Evolutionary conservation across 2,797 vertebrate genomes (phyloP).

Genomic region (Myripristis murdjan): DNA sequence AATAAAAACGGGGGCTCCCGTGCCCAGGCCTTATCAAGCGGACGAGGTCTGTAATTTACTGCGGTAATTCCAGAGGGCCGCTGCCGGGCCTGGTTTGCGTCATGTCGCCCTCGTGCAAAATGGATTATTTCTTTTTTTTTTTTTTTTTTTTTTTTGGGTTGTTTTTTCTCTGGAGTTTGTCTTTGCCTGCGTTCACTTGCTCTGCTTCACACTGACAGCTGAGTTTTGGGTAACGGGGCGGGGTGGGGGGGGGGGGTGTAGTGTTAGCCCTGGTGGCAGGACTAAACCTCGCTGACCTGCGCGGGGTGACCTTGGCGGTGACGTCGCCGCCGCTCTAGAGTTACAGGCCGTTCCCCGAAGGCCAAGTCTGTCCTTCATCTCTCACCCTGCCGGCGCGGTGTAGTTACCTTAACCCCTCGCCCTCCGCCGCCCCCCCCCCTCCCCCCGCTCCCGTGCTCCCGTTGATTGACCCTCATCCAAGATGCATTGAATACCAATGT

Average conservation of each 20-base stretch:
- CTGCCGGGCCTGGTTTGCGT: slow-evolving; percentile 26
- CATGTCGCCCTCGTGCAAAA: slow-evolving; percentile 9
- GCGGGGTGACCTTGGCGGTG: slow-evolving; percentile 5
- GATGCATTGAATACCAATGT: slow-evolving; percentile 60
- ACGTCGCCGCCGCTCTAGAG: slow-evolving; percentile 13
- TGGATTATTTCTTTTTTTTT: background rate
- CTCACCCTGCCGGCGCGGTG: slow-evolving; percentile 34
- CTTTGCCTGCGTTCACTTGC: background rate
- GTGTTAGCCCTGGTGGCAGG: background rate
- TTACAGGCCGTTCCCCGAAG: slow-evolving; percentile 16
- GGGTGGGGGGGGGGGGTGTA: background rate
- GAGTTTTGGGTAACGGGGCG: background rate
- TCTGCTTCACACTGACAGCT: slow-evolving; percentile 17
- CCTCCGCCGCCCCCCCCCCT: background rate
- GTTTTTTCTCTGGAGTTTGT: slow-evolving; percentile 51
- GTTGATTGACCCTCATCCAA: slow-evolving; percentile 47
- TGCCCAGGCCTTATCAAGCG: slow-evolving; percentile 54
- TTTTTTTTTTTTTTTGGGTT: slow-evolving; percentile 2
- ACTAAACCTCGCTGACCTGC: slow-evolving; percentile 7
- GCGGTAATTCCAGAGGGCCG: slow-evolving; percentile 38
- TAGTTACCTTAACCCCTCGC: slow-evolving; percentile 18
- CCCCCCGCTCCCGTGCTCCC: background rate
- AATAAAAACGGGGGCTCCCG: slow-evolving; percentile 56
- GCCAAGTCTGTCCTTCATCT: slow-evolving; percentile 34
- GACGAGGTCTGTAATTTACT: slow-evolving; percentile 52